Percentiles rank a stretch among this genome's conserved stretches.
phyloP scores from a whole-genome alignment of 2,113 vertebrate genomes.

The Brachyhypopomus occidentalis region DNA sequence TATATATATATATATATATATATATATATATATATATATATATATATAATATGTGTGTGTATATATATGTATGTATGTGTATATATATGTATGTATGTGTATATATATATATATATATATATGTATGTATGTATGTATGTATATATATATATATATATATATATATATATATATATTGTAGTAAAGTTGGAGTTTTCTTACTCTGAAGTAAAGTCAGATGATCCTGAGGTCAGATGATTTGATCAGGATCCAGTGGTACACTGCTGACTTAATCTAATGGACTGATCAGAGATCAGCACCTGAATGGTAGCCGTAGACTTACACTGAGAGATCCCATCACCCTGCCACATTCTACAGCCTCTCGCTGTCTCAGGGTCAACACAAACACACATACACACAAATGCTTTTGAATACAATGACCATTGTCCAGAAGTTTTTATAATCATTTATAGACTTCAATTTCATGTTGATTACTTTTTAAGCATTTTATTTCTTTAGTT shows the following conservation, averaged over 20 bases:
- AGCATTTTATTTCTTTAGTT: background rate
- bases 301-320: constrained; percentile 60
- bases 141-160: constrained; percentile 16
- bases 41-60: too few relatives aligned
- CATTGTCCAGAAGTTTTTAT: constrained; percentile 1
- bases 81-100: background rate
- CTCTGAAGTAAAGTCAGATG: constrained; percentile 27
- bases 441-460: background rate
- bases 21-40: background rate
- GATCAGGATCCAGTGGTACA: background rate
- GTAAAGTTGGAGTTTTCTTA: constrained; percentile 38
- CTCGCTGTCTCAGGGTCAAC: constrained; percentile 72
- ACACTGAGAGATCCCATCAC: constrained; percentile 63
- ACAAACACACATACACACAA: constrained; percentile 47
- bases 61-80: constrained; percentile 17
- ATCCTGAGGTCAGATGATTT: constrained; percentile 13
- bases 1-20: constrained; percentile 17
- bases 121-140: constrained; percentile 4
- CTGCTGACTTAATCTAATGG: background rate
- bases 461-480: background rate
- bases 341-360: constrained; percentile 65
- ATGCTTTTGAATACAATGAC: background rate
- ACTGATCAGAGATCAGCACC: constrained; percentile 46
- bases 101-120: constrained; percentile 16
- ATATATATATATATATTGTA: background rate